Conservation (phyloP, 2,888 invertebrate species). For the Protophormia terraenovae region DNA sequence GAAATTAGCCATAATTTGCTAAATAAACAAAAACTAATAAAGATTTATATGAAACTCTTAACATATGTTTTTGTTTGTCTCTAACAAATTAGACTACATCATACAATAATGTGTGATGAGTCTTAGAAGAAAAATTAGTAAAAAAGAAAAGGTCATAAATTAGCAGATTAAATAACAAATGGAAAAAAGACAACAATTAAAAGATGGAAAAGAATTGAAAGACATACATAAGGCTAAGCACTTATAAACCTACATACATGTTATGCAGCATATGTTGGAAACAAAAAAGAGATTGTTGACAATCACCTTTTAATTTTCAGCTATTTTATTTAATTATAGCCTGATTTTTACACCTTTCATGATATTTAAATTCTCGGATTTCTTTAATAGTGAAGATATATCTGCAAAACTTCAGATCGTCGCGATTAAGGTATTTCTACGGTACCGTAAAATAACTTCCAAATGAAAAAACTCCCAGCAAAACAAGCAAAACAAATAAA, state of each 20-base stretch:
- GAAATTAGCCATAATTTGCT: constrained; percentile 39
- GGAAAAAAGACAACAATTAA: not conserved
- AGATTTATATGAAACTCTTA: constrained; percentile 61
- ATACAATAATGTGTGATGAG: not conserved
- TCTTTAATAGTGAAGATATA: no score
- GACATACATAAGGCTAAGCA: not conserved
- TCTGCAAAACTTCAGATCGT: no score
- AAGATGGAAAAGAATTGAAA: not conserved
- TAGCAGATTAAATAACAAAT: constrained; percentile 17
- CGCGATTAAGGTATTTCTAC: no score
- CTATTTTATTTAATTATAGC: constrained; percentile 18
- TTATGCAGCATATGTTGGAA: not conserved
- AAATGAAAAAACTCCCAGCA: no score
- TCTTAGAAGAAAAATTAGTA: not conserved
- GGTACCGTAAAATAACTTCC: no score
- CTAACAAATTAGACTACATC: constrained; percentile 22
- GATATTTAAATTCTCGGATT: no score
- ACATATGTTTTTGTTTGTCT: constrained; percentile 49
- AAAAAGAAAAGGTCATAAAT: constrained; percentile 13
- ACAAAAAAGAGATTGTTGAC: not conserved
- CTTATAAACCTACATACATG: no score
- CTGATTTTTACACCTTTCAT: no score
- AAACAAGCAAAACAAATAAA: no score
- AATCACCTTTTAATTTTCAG: not conserved
- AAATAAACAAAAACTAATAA: constrained; percentile 51